Evolutionary conservation across 2,888 invertebrate species (phyloP).

Genomic region (Nymphalis c-album): DNA sequence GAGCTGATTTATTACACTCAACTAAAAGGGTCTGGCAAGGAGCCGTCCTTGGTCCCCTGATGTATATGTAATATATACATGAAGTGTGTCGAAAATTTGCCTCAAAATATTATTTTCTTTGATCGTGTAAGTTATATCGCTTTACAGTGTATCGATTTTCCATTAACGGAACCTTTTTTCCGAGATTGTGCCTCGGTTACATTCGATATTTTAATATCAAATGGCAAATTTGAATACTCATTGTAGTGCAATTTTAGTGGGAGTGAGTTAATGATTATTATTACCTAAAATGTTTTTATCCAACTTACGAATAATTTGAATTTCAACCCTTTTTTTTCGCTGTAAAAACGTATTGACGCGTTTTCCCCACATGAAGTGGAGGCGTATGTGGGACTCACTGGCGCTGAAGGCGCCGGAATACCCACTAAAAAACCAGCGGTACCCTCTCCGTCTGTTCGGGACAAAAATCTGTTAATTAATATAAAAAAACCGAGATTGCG

Average conservation of each 20-base stretch:
- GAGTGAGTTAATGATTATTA: too few species aligned
- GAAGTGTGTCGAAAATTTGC: slow-evolving; percentile 71
- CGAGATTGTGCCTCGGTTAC: slow-evolving; percentile 11
- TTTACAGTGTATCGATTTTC: slow-evolving; percentile 48
- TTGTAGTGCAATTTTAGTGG: not conserved
- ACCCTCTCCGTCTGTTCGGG: too few species aligned
- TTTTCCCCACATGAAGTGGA: too few species aligned
- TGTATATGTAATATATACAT: slow-evolving; percentile 67
- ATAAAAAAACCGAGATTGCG: too few species aligned
- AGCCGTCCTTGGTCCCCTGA: slow-evolving; percentile 63
- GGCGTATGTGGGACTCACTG: too few species aligned
- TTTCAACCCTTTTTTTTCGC: too few species aligned
- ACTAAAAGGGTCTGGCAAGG: slow-evolving; percentile 77
- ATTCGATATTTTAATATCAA: slow-evolving; percentile 8
- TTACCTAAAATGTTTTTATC: too few species aligned
- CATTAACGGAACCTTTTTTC: slow-evolving; percentile 37
- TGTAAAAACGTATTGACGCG: too few species aligned
- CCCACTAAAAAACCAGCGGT: too few species aligned
- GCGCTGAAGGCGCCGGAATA: too few species aligned
- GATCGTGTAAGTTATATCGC: slow-evolving; percentile 52
- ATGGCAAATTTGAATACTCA: slow-evolving; percentile 5
- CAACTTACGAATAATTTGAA: too few species aligned
- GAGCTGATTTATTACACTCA: slow-evolving; percentile 73
- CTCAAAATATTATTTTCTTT: slow-evolving; percentile 67
- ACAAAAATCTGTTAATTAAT: too few species aligned